A percentile compares a stretch with the other conserved stretches of the same genome.
phyloP scores from a whole-genome alignment of 2,113 vertebrate species.

The Sceloporus tristichus region DNA sequence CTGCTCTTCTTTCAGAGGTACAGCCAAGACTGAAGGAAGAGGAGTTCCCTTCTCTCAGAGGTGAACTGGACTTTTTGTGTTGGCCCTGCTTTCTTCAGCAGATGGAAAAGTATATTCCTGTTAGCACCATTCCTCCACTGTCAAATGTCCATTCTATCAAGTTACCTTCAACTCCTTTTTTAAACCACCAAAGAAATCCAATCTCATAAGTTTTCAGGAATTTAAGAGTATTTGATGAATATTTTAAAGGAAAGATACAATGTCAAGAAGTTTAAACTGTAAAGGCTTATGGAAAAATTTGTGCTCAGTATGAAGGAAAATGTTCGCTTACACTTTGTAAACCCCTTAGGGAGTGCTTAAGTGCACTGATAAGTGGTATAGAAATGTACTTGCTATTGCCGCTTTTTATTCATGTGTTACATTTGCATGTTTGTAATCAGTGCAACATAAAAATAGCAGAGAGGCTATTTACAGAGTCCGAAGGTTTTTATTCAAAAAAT shows the following conservation, averaged over 20 bases:
- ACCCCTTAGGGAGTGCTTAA: too few relatives aligned
- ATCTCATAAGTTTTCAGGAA: not conserved
- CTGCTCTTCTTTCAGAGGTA: too few relatives aligned
- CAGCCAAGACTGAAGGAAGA: too few relatives aligned
- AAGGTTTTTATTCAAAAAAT: conserved; percentile 20
- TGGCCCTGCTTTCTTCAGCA: too few relatives aligned
- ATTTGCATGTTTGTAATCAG: not conserved
- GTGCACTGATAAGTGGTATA: too few relatives aligned
- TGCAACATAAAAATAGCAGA: conserved; percentile 19
- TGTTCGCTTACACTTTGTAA: not conserved
- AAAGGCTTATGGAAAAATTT: not conserved
- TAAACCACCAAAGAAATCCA: not conserved
- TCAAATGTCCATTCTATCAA: not conserved
- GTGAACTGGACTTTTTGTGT: too few relatives aligned
- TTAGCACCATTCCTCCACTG: not conserved
- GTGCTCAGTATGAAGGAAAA: not conserved
- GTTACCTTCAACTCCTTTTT: conserved; percentile 1
- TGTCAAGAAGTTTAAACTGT: not conserved
- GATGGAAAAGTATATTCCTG: too few relatives aligned
- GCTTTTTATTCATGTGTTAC: not conserved
- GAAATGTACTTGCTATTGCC: too few relatives aligned
- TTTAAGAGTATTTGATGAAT: not conserved
- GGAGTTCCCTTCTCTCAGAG: too few relatives aligned
- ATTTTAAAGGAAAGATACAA: not conserved
- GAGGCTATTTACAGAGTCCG: not conserved